Base-by-base conservation (phyloP, 2,113 vertebrate species). In the Podarcis cretensis region DNA sequence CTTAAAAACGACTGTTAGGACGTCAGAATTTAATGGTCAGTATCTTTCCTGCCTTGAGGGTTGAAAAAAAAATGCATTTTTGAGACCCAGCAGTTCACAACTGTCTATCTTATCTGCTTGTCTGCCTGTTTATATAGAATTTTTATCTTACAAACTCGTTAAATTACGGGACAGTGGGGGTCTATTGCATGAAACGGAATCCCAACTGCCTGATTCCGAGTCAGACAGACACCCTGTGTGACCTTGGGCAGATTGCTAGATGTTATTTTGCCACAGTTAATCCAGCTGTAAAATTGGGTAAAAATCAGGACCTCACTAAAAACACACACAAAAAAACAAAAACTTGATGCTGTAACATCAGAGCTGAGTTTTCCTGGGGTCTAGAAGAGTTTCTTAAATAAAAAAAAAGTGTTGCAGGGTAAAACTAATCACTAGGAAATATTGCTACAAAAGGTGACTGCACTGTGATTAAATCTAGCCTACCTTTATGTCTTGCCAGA, bases 401-500 rank as follows among this genome's bases (percentile, higher is more conserved):
- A 94, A 83, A 79, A 1, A 3, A 66, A 16, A 59, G 10, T 66
- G 37, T 18, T 90, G 20, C 16, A 1, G 77, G 57, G 88, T 82
- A 48, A 86, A 69, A 8, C 3, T 80, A 83, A 21, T 84, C 14
- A 88, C 90, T 40, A 81, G 32, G 75, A 89, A 84, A 54, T 54
- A 32, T 84, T 83, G 71, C 76, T 87, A 35, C 13, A 43, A 90
- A 84, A 89, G 30, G 77, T 48, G 37, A 93, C 6, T 66, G 43
- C 82, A 83, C 18, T 92, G 68, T 81, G 6, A 85, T 81, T 43
- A 27, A 89, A 71, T 54, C 48, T 81, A 86, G 90, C 97, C 80
- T 97, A 99, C 99, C 99, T 99, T 99, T 99, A 99, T 99, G 99
- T 96, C 99, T 98, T 96, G 99, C 99, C 97, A 99, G 97, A 94